Percentiles rank a stretch among this genome's conserved stretches.
Evolutionary conservation across 2,113 vertebrate species (phyloP).

Genomic region (Papio anubis): DNA sequence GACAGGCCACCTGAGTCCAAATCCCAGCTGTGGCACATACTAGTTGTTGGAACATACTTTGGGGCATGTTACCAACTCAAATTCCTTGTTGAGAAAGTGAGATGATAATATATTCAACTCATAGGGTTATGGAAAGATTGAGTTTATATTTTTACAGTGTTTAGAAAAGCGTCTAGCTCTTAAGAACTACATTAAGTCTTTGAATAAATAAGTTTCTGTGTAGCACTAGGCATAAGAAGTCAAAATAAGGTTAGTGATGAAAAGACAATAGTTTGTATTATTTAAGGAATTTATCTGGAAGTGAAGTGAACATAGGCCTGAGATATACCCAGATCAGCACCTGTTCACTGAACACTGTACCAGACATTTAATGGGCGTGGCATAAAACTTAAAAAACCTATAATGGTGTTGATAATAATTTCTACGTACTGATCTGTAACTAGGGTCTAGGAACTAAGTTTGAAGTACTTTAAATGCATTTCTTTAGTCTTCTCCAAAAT

Average conservation of each 20-base stretch:
- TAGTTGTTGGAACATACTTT: neutral
- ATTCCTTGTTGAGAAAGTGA: neutral
- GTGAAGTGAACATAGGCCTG: neutral
- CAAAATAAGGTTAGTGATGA: neutral
- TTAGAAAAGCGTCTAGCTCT: neutral
- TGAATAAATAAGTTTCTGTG: neutral
- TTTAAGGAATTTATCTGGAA: neutral
- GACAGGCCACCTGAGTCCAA: neutral
- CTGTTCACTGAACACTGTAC: neutral
- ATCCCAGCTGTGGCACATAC: neutral
- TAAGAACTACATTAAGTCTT: neutral
- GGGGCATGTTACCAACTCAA: neutral
- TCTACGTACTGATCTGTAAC: neutral
- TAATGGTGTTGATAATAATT: neutral
- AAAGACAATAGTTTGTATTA: neutral
- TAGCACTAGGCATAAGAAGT: neutral
- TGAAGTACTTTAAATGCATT: neutral
- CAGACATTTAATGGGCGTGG: too few relatives aligned
- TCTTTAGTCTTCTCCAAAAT: neutral
- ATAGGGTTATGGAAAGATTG: neutral
- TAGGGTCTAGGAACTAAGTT: neutral
- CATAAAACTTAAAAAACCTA: neutral
- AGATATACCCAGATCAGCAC: neutral
- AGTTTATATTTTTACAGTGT: neutral
- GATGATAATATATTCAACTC: neutral